These are phyloP conservation scores for Saimiri boliviensis DNA, from an alignment of 2,113 vertebrate species.

Conservation along the genomic window DNA sequence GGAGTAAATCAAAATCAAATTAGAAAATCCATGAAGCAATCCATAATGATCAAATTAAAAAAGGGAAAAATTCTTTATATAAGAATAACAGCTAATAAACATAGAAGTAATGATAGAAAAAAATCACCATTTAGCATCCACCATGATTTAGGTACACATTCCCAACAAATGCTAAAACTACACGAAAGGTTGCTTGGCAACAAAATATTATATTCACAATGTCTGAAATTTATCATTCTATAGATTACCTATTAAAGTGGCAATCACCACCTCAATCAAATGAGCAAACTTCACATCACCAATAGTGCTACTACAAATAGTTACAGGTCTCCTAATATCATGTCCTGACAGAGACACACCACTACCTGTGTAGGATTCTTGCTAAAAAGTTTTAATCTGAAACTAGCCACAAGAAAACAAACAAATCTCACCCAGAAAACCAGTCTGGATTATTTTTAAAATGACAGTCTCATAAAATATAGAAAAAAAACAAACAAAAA, in stretches of 20 bases:
- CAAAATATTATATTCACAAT: background rate
- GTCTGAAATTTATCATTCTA: background rate
- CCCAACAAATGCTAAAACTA: background rate
- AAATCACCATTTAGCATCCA: background rate
- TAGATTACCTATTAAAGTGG: background rate
- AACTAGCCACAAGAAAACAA: slow-evolving; percentile 18
- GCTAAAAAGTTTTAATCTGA: slow-evolving; percentile 2
- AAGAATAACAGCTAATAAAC: background rate
- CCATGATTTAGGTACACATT: slow-evolving; percentile 6
- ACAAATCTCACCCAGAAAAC: background rate
- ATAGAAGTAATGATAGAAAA: background rate
- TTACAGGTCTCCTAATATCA: background rate
- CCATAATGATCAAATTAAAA: background rate
- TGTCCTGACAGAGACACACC: background rate
- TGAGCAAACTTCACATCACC: background rate
- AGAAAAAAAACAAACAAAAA: background rate
- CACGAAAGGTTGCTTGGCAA: background rate
- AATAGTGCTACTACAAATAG: background rate
- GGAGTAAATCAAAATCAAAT: slow-evolving; percentile 34
- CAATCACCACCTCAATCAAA: background rate
- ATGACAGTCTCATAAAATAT: background rate
- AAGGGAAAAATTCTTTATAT: background rate
- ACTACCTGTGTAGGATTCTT: background rate
- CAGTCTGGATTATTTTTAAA: background rate
- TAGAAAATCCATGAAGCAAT: slow-evolving; percentile 20